These are phyloP conservation scores for Sterna hirundo DNA, from an alignment of 2,113 vertebrate species.

Conservation along the genomic window DNA sequence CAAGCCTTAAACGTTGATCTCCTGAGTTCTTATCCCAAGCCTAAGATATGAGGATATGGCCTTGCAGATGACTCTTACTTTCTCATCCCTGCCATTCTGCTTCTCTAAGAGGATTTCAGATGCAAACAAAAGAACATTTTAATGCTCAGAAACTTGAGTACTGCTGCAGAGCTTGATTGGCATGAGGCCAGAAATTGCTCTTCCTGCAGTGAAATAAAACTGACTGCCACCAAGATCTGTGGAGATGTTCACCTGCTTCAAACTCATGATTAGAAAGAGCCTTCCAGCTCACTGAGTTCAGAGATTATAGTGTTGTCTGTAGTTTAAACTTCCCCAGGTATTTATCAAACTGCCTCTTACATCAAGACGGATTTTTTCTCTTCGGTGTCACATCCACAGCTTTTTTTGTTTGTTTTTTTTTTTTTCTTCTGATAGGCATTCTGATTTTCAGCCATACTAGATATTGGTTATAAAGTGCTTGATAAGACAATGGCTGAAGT, in stretches of 20 bases:
- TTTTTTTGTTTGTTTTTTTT: too few relatives aligned
- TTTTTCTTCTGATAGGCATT: not conserved
- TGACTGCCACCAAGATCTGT: not conserved
- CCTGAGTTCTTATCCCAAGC: not conserved
- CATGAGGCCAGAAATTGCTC: not conserved
- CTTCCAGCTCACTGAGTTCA: not conserved
- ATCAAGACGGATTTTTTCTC: not conserved
- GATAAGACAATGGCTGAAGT: not conserved
- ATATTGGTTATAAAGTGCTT: not conserved
- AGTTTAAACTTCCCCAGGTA: not conserved
- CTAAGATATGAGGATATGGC: not conserved
- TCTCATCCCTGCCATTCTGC: not conserved
- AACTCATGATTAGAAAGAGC: not conserved
- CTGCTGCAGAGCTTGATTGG: not conserved
- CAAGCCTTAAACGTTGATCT: not conserved
- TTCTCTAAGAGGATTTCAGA: not conserved
- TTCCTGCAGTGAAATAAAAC: not conserved
- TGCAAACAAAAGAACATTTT: not conserved
- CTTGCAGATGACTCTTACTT: not conserved
- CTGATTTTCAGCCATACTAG: not conserved
- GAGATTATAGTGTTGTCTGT: not conserved
- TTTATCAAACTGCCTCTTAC: not conserved
- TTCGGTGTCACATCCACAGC: not conserved
- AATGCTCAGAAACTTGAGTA: not conserved
- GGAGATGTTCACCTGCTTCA: not conserved